These are phyloP conservation scores for Macaca mulatta DNA, from an alignment of 2,113 vertebrate genomes.

Conservation along the genomic window DNA sequence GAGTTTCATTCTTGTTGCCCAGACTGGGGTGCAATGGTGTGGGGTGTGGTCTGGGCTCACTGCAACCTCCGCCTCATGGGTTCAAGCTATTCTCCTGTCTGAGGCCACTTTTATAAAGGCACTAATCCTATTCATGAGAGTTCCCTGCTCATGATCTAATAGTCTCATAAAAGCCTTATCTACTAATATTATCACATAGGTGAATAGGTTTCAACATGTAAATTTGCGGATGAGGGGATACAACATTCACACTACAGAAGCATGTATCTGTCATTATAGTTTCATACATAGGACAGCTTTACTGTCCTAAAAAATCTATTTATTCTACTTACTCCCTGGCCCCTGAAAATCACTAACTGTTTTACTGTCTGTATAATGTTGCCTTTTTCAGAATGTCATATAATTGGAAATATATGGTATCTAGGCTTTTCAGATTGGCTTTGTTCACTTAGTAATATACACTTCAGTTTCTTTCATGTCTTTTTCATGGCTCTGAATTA, in stretches of 20 bases:
- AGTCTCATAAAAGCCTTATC: too few species aligned
- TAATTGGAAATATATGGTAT: not conserved
- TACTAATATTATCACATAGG: not conserved
- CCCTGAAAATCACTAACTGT: not conserved
- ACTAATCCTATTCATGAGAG: not conserved
- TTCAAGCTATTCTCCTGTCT: not conserved
- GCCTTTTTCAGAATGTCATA: not conserved
- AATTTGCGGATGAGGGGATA: not conserved
- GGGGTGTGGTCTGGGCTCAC: fast-evolving
- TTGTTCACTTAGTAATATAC: not conserved
- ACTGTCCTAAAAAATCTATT: not conserved
- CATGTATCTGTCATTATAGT: not conserved
- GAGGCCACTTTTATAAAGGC: not conserved
- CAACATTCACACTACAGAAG: not conserved
- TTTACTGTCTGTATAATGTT: not conserved
- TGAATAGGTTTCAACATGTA: not conserved
- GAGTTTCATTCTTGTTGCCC: too few species aligned
- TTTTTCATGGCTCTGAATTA: not conserved
- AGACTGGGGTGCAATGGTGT: too few species aligned
- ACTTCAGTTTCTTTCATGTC: not conserved
- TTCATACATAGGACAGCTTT: not conserved
- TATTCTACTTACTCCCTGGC: not conserved
- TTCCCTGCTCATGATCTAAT: not conserved
- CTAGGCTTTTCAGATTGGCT: not conserved
- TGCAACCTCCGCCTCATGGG: fast-evolving